Percentiles rank a stretch among this genome's conserved stretches.
Evolutionary conservation across 2,888 invertebrate species (phyloP).

Genomic region (Synergus umbraculus): DNA sequence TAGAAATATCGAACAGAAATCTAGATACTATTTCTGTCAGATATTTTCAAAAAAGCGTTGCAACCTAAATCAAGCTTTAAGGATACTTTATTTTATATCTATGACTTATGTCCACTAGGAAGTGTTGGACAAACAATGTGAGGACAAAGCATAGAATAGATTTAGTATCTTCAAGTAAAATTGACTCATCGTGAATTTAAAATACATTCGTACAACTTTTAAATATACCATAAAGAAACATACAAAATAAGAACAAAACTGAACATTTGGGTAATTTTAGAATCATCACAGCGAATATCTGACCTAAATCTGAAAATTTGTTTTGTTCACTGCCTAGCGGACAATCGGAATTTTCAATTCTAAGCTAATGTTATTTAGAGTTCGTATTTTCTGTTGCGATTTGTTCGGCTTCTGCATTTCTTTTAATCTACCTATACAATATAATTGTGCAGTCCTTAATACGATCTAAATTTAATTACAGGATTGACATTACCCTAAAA

Average conservation of each 20-base stretch:
- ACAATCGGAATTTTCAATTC: constrained; percentile 4
- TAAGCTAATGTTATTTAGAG: constrained; percentile 53
- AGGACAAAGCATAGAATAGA: neutral
- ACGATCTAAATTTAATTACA: constrained; percentile 64
- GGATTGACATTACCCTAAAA: constrained; percentile 47
- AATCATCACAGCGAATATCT: neutral
- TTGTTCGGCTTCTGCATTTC: constrained; percentile 44
- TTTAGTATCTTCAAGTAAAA: constrained; percentile 18
- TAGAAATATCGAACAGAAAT: neutral
- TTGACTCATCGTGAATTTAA: constrained; percentile 23
- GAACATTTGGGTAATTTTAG: neutral
- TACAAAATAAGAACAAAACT: neutral
- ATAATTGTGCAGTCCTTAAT: constrained; percentile 71
- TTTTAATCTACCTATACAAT: constrained; percentile 65
- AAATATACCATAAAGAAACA: neutral
- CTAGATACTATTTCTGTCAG: neutral
- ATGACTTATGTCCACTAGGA: constrained; percentile 8
- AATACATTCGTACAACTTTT: neutral
- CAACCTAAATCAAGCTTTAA: constrained; percentile 27
- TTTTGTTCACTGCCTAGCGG: constrained; percentile 18
- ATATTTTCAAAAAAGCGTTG: constrained; percentile 31
- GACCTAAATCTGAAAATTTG: neutral
- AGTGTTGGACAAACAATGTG: neutral
- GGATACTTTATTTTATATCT: constrained; percentile 23
- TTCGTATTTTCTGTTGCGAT: constrained; percentile 56